Evolutionary conservation across 2,797 vertebrate species (phyloP).

Genomic region (Chromobotia macracanthus): DNA sequence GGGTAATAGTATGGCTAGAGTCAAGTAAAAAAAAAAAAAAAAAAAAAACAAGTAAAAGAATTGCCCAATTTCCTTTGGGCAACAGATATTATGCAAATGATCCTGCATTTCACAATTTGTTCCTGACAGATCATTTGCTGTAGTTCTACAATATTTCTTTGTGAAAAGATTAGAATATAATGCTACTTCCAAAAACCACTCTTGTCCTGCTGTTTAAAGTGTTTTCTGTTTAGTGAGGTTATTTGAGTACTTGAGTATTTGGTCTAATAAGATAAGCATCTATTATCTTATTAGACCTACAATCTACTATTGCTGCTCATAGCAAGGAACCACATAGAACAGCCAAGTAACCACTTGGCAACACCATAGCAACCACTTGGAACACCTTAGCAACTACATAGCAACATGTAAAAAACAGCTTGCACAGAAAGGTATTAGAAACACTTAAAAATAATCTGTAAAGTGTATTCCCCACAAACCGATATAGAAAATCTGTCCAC

Average conservation of each 20-base stretch:
- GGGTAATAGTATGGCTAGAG: background rate
- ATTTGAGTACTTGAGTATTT: too few species aligned
- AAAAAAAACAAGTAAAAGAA: slow-evolving; percentile 12
- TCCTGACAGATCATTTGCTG: background rate
- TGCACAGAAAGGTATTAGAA: too few species aligned
- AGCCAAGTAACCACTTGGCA: too few species aligned
- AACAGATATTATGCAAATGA: slow-evolving; percentile 16
- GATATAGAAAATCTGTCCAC: background rate
- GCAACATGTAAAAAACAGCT: too few species aligned
- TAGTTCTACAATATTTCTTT: background rate
- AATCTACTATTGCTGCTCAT: background rate
- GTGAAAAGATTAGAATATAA: background rate
- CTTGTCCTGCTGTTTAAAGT: background rate
- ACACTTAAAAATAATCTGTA: too few species aligned
- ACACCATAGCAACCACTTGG: too few species aligned
- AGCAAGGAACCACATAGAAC: background rate
- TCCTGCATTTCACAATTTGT: slow-evolving; percentile 1
- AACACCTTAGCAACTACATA: too few species aligned
- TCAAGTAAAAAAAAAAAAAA: too few species aligned
- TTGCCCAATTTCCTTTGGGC: slow-evolving; percentile 21
- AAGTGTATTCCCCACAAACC: background rate
- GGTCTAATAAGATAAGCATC: background rate
- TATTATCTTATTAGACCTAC: too few species aligned
- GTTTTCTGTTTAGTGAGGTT: background rate
- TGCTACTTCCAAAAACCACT: too few species aligned